Conservation (phyloP, 2,113 vertebrate genomes). For the Oreochromis aureus region DNA sequence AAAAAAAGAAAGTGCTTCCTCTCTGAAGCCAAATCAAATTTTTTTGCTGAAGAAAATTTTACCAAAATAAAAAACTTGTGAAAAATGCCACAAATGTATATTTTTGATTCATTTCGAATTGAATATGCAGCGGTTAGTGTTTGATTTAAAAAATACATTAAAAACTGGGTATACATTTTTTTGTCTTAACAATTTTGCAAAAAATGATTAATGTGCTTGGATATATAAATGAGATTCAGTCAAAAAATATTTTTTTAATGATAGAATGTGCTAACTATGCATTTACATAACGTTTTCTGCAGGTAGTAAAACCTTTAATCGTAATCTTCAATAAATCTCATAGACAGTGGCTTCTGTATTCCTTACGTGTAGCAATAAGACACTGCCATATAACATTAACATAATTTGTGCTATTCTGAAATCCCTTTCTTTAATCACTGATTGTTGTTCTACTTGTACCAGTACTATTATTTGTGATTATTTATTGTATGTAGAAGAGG, state of each 20-base stretch:
- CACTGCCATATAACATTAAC: not conserved
- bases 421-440: not conserved
- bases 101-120: accelerated
- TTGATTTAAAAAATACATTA: not conserved
- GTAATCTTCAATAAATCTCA: not conserved
- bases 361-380: not conserved
- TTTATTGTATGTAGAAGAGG: not conserved
- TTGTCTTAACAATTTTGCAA: not conserved
- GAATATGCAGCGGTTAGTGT: not conserved
- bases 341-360: accelerated
- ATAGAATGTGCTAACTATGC: not conserved
- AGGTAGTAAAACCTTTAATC: not conserved
- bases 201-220: not conserved
- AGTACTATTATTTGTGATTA: not conserved
- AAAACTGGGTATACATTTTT: not conserved
- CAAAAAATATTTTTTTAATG: not conserved
- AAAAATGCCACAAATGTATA: not conserved
- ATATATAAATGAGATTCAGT: not conserved
- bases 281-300: not conserved
- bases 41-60: not conserved
- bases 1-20: not conserved
- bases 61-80: not conserved
- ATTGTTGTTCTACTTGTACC: not conserved
- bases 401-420: not conserved
- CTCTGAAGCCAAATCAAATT: not conserved